phyloP scores from a whole-genome alignment of 2,888 invertebrate species.

The Elysia crispata region DNA sequence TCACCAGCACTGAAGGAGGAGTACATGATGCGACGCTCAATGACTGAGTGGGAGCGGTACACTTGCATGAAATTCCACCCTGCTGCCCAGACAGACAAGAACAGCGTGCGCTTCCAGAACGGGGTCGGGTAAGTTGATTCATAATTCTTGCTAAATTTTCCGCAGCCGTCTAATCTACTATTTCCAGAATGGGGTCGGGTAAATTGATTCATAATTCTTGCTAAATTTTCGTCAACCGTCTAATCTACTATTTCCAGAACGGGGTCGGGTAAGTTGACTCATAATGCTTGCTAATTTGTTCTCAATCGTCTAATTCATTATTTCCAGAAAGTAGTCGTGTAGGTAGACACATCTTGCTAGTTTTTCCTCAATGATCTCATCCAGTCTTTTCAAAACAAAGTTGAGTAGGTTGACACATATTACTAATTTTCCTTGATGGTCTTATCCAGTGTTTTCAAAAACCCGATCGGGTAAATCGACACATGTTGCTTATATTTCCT shows the following conservation, averaged over 20 bases:
- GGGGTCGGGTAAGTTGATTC: slow-evolving; percentile 66
- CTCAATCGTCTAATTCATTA: too few relatives aligned
- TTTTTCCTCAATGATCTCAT: too few relatives aligned
- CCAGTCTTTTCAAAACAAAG: too few relatives aligned
- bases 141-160: background rate
- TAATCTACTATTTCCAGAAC: too few relatives aligned
- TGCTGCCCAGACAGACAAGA: slow-evolving; percentile 55
- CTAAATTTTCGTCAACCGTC: background rate
- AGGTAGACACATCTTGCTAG: slow-evolving; percentile 42
- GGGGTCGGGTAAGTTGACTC: slow-evolving; percentile 66
- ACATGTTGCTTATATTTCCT: too few relatives aligned
- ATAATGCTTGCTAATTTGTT: background rate
- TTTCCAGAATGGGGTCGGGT: slow-evolving; percentile 72
- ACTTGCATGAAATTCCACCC: slow-evolving; percentile 68
- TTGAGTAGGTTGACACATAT: too few relatives aligned
- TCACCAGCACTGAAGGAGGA: slow-evolving; percentile 64
- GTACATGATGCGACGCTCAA: slow-evolving; percentile 67
- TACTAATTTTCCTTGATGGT: too few relatives aligned
- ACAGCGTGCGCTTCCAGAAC: slow-evolving; percentile 67
- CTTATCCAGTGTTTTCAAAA: too few relatives aligned
- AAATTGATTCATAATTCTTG: slow-evolving; percentile 39
- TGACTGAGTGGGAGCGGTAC: slow-evolving; percentile 74
- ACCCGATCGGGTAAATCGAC: too few relatives aligned
- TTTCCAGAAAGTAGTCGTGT: slow-evolving; percentile 72
- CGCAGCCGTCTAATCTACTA: too few relatives aligned